Conservation (phyloP, 2,888 invertebrate genomes). For the Anthoptus insignis region DNA sequence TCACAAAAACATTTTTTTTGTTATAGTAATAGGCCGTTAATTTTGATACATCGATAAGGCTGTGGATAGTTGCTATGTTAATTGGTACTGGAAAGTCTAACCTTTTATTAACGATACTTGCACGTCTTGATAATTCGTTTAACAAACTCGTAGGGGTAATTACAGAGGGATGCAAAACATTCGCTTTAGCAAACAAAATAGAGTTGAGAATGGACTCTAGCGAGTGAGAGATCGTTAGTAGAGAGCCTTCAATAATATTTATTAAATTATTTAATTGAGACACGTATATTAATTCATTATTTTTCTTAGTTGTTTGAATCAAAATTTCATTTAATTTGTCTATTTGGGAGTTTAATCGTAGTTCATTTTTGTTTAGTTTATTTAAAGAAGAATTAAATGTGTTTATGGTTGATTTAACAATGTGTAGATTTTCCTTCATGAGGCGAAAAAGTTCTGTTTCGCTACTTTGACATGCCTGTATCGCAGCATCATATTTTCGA, state of each 20-base stretch:
- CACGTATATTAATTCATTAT: constrained; percentile 24
- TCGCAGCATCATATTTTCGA: constrained; percentile 49
- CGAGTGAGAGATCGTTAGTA: constrained; percentile 40
- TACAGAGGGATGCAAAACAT: constrained; percentile 39
- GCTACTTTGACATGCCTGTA: constrained; percentile 38
- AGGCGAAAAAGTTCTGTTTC: constrained; percentile 43
- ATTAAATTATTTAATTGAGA: constrained; percentile 17
- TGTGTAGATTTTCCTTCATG: constrained; percentile 44
- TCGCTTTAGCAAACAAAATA: constrained; percentile 41
- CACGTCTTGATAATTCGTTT: constrained; percentile 30
- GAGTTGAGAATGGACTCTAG: constrained; percentile 35
- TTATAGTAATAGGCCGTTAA: neutral
- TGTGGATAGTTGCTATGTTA: constrained; percentile 36
- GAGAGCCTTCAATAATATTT: constrained; percentile 36
- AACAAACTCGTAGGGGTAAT: constrained; percentile 27
- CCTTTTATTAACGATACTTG: constrained; percentile 24
- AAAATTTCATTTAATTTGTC: constrained; percentile 37
- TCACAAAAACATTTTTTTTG: constrained; percentile 36
- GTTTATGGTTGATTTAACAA: constrained; percentile 46
- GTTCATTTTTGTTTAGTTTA: constrained; percentile 45
- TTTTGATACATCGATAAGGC: neutral
- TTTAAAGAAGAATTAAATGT: constrained; percentile 42
- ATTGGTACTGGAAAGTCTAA: constrained; percentile 33
- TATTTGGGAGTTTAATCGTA: constrained; percentile 41
- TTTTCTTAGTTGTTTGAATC: constrained; percentile 23